These are phyloP conservation scores for Physeter macrocephalus DNA, from an alignment of 2,113 vertebrate species.

Conservation along the genomic window DNA sequence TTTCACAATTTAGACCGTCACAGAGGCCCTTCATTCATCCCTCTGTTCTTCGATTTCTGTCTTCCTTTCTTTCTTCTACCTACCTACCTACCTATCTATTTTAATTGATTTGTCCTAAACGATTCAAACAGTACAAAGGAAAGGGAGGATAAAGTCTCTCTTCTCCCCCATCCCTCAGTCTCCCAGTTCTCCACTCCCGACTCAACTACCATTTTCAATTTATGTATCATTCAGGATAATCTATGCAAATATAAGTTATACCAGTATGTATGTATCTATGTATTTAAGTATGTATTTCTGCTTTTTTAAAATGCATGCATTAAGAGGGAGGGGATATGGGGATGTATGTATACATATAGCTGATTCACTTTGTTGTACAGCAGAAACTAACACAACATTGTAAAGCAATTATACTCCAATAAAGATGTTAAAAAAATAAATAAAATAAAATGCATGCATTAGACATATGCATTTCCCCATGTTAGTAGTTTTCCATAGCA, in stretches of 20 bases:
- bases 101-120: background rate
- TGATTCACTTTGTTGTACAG: too few relatives aligned
- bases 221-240: background rate
- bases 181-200: background rate
- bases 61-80: background rate
- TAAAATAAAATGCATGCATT: background rate
- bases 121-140: background rate
- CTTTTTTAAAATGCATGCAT: background rate
- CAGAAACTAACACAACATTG: too few relatives aligned
- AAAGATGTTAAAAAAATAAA: too few relatives aligned
- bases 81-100: background rate
- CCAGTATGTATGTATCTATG: background rate
- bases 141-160: background rate
- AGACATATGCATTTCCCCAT: background rate
- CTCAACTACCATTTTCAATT: background rate
- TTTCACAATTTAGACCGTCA: background rate
- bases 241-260: background rate
- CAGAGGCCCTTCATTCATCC: background rate
- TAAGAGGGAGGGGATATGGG: background rate
- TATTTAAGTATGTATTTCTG: background rate
- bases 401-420: too few relatives aligned
- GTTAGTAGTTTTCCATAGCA: background rate
- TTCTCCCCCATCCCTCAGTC: background rate
- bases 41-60: background rate
- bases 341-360: too few relatives aligned